Evolutionary conservation across 2,113 vertebrate species (phyloP).

Genomic region (Copsychus sechellarum): DNA sequence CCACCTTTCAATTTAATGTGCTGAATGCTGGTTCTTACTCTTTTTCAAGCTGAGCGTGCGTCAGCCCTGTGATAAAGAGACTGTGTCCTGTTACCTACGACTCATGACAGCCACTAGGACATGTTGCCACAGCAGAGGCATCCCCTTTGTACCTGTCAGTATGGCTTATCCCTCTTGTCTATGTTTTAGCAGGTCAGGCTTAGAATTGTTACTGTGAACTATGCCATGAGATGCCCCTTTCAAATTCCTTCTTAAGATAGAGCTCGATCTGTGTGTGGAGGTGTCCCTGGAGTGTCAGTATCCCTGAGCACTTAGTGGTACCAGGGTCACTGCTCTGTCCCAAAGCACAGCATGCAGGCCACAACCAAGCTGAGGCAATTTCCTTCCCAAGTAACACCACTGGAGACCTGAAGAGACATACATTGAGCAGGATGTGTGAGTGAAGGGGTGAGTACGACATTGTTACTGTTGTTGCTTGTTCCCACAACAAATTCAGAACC

Average conservation of each 20-base stretch:
- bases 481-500: not conserved
- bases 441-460: not conserved
- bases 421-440: not conserved
- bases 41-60: not conserved
- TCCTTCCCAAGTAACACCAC: not conserved
- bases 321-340: not conserved
- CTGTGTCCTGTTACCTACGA: not conserved
- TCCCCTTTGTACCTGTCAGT: not conserved
- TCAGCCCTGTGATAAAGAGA: not conserved
- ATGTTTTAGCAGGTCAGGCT: not conserved
- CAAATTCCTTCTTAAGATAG: not conserved
- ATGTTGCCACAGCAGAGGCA: not conserved
- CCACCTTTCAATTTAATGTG: not conserved
- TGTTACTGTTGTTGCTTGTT: not conserved
- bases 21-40: not conserved
- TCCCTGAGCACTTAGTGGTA: not conserved
- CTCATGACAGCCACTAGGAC: not conserved
- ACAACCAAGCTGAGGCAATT: not conserved
- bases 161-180: not conserved
- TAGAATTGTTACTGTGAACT: not conserved
- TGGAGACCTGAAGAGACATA: not conserved
- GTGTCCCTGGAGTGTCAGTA: not conserved
- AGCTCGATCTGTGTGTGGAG: not conserved
- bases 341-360: not conserved
- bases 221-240: not conserved